Base-by-base conservation (phyloP, 2,113 vertebrate genomes). In the Strigops habroptila region DNA sequence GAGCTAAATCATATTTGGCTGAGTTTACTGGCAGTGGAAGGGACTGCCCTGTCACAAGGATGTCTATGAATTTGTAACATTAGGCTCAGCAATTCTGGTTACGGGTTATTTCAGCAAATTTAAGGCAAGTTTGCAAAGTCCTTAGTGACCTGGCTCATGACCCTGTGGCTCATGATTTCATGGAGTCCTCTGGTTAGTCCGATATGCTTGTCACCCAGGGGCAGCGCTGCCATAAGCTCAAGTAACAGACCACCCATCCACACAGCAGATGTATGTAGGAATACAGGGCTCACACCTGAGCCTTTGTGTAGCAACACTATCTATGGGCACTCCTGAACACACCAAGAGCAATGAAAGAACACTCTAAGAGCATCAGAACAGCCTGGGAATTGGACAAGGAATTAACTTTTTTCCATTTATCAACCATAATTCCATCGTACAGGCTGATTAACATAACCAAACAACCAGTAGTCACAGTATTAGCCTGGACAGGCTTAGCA, bases 181-280 rank as follows among this genome's bases (percentile, higher is more conserved):
- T 3, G 3, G 64, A 77, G n/a, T 18, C 27, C 9, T 55, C 64
- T 68, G 23, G 46, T 67, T 46, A 71, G 43, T 17, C 18, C 21
- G 8, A 86, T 23, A 35, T 0, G 1, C 48, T 30, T 14, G 9
- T 52, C 46, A 53, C 11, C 30, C 14, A 3, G 0, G 5, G n/a
- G 22, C 59, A 83, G 48, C 57, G 55, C 55, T 85, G 51, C 60
- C 17, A 25, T 0, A 0, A 87, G 33, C 25, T 76, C 52, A 43
- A 31, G 35, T 33, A 60, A 64, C 2, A 1, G 7, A 35, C 21
- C 18, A 28, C 12, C 52, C 48, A 41, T 3, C 18, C 57, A 48
- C 12, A 7, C 0, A 55, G 78, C 39, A 60, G 23, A 64, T 25
- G 6, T 8, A 27, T 2, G 1, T 3, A 62, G 25, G 19, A 87